Evolutionary conservation across 2,888 invertebrate genomes (phyloP).

Genomic region (Augiades crinisus): DNA sequence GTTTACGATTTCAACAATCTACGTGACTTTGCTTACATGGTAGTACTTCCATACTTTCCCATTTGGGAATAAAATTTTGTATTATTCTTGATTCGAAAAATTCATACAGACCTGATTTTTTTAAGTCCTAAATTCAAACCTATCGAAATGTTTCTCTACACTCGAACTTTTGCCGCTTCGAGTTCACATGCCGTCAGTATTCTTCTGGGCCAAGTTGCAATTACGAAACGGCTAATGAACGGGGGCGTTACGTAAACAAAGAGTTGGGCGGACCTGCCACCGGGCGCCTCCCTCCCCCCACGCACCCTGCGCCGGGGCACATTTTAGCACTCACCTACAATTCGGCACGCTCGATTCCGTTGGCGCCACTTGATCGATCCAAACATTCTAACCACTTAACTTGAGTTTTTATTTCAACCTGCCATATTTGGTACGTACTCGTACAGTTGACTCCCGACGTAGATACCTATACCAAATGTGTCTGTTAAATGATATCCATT

Average conservation of each 20-base stretch:
- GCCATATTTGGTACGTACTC: background rate
- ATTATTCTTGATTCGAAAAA: too few species aligned
- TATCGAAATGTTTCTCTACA: too few species aligned
- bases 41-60: too few species aligned
- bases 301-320: constrained; percentile 58
- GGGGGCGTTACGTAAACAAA: constrained; percentile 79
- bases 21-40: too few species aligned
- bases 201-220: constrained; percentile 31
- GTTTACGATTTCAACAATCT: too few species aligned
- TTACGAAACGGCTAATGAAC: constrained; percentile 64
- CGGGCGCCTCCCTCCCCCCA: constrained; percentile 55
- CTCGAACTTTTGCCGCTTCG: too few species aligned
- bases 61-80: too few species aligned
- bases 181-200: background rate
- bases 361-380: constrained; percentile 11
- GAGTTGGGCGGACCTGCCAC: constrained; percentile 75
- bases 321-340: constrained; percentile 49
- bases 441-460: background rate
- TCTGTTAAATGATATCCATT: too few species aligned
- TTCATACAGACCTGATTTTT: too few species aligned
- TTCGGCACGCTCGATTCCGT: background rate
- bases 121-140: background rate
- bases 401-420: background rate
- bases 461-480: background rate
- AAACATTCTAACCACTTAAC: background rate